Evolutionary conservation across 2,888 invertebrate species (phyloP).

Genomic region (Gibbula magus): DNA sequence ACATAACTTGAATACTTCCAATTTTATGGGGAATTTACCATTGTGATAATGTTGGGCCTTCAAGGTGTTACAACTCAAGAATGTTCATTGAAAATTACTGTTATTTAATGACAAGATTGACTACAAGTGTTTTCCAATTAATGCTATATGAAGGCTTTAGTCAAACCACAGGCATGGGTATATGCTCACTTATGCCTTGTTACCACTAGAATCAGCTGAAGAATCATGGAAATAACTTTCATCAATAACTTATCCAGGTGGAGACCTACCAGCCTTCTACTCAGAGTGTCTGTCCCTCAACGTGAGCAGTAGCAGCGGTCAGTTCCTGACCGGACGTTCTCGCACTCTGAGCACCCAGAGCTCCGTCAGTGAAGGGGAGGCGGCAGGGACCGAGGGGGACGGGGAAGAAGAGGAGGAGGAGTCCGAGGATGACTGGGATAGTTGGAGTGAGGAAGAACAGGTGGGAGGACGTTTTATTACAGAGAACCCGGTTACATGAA

Average conservation of each 20-base stretch:
- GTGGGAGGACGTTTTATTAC: constrained; percentile 27
- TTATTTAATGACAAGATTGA: too few relatives aligned
- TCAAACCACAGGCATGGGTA: too few relatives aligned
- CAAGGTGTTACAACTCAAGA: too few relatives aligned
- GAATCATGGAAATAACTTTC: not conserved
- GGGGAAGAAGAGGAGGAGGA: constrained; percentile 34
- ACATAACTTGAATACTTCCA: too few relatives aligned
- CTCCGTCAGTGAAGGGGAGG: constrained; percentile 36
- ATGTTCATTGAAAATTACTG: too few relatives aligned
- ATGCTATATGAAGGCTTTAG: too few relatives aligned
- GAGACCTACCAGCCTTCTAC: constrained; percentile 37
- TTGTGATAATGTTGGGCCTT: too few relatives aligned
- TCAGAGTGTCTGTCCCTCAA: constrained; percentile 59
- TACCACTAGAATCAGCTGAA: not conserved
- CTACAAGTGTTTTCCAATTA: too few relatives aligned
- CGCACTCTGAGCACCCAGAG: constrained; percentile 51
- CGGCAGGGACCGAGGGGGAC: constrained; percentile 29
- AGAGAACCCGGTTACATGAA: too few relatives aligned
- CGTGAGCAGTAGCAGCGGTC: constrained; percentile 61
- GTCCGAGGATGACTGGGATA: constrained; percentile 67
- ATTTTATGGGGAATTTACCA: too few relatives aligned
- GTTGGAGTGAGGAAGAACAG: constrained; percentile 67
- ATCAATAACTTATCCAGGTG: not conserved
- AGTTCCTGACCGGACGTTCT: constrained; percentile 48
- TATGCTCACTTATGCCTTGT: too few relatives aligned